phyloP scores from a whole-genome alignment of 2,888 invertebrate genomes.

The Apotomis capreana region DNA sequence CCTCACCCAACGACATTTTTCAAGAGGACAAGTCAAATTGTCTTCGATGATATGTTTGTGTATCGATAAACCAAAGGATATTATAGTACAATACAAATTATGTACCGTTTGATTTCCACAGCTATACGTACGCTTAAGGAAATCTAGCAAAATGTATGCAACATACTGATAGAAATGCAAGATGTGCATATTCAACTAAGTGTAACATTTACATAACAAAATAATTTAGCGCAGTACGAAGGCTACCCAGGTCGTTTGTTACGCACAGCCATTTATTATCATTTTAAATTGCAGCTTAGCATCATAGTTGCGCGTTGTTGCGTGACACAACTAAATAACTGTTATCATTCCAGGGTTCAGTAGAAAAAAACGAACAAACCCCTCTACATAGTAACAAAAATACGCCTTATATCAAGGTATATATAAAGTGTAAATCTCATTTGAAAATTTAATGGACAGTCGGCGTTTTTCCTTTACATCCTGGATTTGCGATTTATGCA shows the following conservation, averaged over 20 bases:
- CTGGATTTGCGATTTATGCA: too few species aligned
- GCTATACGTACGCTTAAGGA: neutral
- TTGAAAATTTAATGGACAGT: neutral
- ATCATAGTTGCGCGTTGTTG: conserved; percentile 46
- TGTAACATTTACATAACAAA: conserved; percentile 59
- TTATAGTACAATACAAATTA: neutral
- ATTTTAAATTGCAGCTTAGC: conserved; percentile 54
- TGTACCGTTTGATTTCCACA: neutral
- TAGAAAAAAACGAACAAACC: neutral
- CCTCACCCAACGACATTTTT: too few species aligned
- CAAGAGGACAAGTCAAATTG: too few species aligned
- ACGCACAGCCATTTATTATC: conserved; percentile 55
- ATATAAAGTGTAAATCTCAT: neutral
- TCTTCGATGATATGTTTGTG: too few species aligned
- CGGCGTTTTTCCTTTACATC: neutral
- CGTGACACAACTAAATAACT: conserved; percentile 44
- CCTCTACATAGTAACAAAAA: neutral
- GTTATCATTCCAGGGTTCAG: conserved; percentile 40
- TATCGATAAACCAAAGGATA: too few species aligned
- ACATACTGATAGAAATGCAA: conserved; percentile 37
- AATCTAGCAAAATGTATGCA: conserved; percentile 12
- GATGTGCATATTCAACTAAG: conserved; percentile 40
- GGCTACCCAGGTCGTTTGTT: conserved; percentile 54
- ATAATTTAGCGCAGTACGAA: conserved; percentile 52
- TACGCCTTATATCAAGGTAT: neutral